A percentile compares a stretch with the other conserved stretches of the same genome.
phyloP scores from a whole-genome alignment of 2,797 vertebrate genomes.

The Otus scops region DNA sequence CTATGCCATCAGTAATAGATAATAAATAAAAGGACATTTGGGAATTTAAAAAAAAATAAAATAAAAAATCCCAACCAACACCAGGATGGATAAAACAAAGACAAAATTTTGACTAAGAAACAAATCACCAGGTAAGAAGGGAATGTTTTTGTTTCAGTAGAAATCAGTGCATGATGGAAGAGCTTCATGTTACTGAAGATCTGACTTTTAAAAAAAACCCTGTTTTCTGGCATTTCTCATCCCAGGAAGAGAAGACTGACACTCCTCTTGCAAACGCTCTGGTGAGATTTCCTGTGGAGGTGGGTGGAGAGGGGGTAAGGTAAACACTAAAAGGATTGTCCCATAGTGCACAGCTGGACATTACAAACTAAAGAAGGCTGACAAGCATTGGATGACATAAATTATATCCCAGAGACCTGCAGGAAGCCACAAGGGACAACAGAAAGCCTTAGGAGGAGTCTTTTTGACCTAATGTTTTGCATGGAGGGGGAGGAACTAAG shows the following conservation, averaged over 20 bases:
- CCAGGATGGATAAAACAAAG: neutral
- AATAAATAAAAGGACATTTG: neutral
- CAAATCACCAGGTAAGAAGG: neutral
- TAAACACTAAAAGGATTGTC: conserved; percentile 8
- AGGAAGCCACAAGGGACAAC: conserved; percentile 1
- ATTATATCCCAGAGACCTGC: neutral
- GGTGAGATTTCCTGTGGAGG: conserved; percentile 3
- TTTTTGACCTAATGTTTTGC: neutral
- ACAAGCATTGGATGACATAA: neutral
- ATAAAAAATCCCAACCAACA: neutral
- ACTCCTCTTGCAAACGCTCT: rapidly evolving
- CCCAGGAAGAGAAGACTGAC: neutral
- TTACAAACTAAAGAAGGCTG: neutral
- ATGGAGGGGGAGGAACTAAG: neutral
- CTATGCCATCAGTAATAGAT: neutral
- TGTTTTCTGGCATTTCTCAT: neutral
- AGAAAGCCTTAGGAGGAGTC: neutral
- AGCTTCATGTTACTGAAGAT: neutral
- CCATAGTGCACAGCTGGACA: conserved; percentile 10
- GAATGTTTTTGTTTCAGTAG: neutral
- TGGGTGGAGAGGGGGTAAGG: neutral
- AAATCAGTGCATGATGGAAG: neutral
- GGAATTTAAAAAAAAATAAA: neutral
- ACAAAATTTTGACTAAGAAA: neutral
- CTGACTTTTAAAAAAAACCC: neutral